Base-by-base conservation (phyloP, 2,113 vertebrate genomes). In the Eulacestoma nigropectus region DNA sequence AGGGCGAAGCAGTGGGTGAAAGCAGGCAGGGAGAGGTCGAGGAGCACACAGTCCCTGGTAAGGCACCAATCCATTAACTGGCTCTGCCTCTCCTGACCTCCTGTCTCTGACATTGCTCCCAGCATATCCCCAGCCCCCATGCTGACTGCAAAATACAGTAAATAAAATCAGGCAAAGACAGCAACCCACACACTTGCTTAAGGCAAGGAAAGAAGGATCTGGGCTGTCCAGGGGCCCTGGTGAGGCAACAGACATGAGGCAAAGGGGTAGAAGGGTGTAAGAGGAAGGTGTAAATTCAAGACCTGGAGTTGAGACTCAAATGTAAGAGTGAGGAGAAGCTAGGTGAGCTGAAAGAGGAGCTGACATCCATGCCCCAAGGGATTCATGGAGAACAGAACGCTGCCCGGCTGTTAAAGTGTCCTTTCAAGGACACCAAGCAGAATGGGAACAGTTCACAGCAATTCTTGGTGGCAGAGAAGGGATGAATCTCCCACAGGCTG, bases 21-120 rank as follows among this genome's bases (percentile, higher is more conserved):
- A 4, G 62, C 19, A 52, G 47, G 47, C 33, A 84, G 59, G 63
- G n/a, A 53, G 19, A 32, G 41, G 9, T 63, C 1, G 12, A 53
- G 81, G 25, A 80, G 55, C 6, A 1, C 23, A 3, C 0, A 8
- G 29, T 3, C 55, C 16, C 0, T 11, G 49, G 27, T 52, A 20
- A 44, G n/a, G 44, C 65, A 39, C 32, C 0, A 1, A 15, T 44
- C 56, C 23, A 10, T 21, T 30, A 5, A 14, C 13, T 50, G 27
- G 39, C 49, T 89, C 55, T 80, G 72, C 19, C 70, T 79, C 39
- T 56, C n/a, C 50, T 39, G 44, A n/a, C 23, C 62, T 65, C 39
- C 41, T 20, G 27, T 13, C 41, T 26, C 27, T 37, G 55, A 18
- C 27, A 3, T 7, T 85, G 74, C 55, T 78, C 41, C 60, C 41